A percentile compares a stretch with the other conserved stretches of the same genome.
Conservation (phyloP, 2,888 invertebrate genomes). For the Drosophila cyrtoloma region DNA sequence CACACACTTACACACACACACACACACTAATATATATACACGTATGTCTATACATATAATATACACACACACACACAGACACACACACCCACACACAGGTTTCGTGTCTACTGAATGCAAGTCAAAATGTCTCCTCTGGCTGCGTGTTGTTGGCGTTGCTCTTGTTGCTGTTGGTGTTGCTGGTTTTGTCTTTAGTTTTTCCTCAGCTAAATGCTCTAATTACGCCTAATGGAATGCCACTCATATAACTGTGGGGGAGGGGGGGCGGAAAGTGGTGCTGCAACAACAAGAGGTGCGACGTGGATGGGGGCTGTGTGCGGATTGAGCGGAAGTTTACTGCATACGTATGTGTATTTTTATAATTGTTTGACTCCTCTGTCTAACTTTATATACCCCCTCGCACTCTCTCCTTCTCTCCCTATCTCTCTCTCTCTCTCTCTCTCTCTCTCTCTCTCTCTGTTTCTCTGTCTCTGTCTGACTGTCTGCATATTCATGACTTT, state of each 20-base stretch:
- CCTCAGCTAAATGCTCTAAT: constrained; percentile 78
- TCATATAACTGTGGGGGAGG: constrained; percentile 30
- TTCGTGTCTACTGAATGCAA: constrained; percentile 7
- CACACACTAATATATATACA: neutral
- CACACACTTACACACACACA: neutral
- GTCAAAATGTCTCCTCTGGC: constrained; percentile 20
- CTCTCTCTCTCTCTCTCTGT: neutral
- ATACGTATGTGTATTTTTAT: constrained; percentile 46
- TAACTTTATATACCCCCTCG: neutral
- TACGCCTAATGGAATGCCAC: constrained; percentile 78
- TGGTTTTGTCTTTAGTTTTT: constrained; percentile 72
- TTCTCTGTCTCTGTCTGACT: constrained; percentile 15
- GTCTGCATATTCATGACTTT: constrained; percentile 77
- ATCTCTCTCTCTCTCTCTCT: neutral
- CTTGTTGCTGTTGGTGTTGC: constrained; percentile 26
- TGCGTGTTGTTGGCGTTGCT: constrained; percentile 31
- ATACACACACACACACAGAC: neutral
- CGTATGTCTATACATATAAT: no score
- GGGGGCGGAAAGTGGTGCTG: neutral
- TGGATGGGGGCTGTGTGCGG: neutral
- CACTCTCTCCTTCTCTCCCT: neutral
- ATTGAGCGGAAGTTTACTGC: constrained; percentile 32
- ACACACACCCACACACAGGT: neutral
- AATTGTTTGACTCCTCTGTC: constrained; percentile 61
- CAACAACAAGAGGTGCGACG: neutral